Percentiles rank a stretch among this genome's conserved stretches.
Conservation (phyloP, 2,888 invertebrate genomes). For the Spatulosminthurus flaviceps region DNA sequence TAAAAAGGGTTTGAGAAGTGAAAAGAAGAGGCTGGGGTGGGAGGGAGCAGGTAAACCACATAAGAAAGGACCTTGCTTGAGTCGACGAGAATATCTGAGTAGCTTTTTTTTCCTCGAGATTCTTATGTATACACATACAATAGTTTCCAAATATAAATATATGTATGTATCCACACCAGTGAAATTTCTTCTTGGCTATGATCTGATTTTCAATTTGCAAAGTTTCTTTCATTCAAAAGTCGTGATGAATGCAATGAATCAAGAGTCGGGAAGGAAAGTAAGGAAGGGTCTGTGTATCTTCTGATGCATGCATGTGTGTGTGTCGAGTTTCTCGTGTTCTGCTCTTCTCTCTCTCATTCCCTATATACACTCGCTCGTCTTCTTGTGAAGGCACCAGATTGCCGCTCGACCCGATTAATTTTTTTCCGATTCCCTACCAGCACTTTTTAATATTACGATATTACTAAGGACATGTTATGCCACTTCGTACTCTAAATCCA, state of each 20-base stretch:
- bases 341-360: conserved; percentile 5
- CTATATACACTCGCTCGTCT: background rate
- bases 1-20: background rate
- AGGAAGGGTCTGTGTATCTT: background rate
- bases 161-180: background rate
- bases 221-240: conserved; percentile 47
- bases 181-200: conserved; percentile 41
- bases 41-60: conserved; percentile 34
- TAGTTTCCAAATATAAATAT: background rate
- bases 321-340: background rate
- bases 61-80: conserved; percentile 46
- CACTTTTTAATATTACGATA: conserved; percentile 58
- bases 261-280: conserved; percentile 6
- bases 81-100: conserved; percentile 24
- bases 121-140: background rate
- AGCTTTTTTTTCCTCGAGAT: conserved; percentile 20
- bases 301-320: background rate
- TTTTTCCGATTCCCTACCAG: conserved; percentile 52
- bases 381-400: conserved; percentile 50
- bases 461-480: conserved; percentile 50
- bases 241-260: conserved; percentile 47
- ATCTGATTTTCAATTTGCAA: conserved; percentile 57
- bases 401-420: conserved; percentile 59
- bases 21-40: background rate
- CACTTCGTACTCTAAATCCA: conserved; percentile 23